Base-by-base conservation (phyloP, 2,113 vertebrate genomes). In the Myrmophylax atrothorax region DNA sequence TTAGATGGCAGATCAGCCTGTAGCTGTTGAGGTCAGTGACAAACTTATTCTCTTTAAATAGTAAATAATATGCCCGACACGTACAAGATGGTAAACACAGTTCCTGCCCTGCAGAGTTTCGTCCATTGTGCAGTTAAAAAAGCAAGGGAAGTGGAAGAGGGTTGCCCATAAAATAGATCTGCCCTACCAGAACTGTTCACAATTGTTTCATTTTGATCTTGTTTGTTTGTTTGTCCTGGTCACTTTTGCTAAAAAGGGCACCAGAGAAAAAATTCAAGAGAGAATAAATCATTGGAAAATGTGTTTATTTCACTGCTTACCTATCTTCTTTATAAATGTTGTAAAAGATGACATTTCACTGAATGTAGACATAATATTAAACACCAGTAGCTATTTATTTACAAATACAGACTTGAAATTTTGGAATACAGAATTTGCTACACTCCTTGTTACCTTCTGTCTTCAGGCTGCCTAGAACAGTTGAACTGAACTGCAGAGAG, bases 221-320 rank as follows among this genome's bases (percentile, higher is more conserved):
- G 14, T 42, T 60, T 52, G 62, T 38, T 16, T 14, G 12, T 42
- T 42, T 47, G 69, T 79, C 81, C 52, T 25, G 1, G 7, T 64
- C 9, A 26, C 22, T 62, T 70, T 38, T 84, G 77, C 19, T 72
- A 55, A 56, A 74, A 64, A 53, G 25, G 22, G 46, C 40, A 83
- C 23, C 28, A 69, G 49, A 91, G 44, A 56, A 80, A 84, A 68
- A 92, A 92, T 66, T 46, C 66, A 60, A 31, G 93, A 95, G 64
- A 83, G 94, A 74, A 8, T 58, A 69, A 33, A 67, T 78, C 15
- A 44, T 47, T 91, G 70, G 55, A 66, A 94, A 93, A 70, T 60
- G 12, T 49, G 20, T 96, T 93, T 96, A 95, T 97, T 97, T 94
- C 9, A n/a, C 35, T 74, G 28, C 60, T 93, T 84, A 29, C 70